These are phyloP conservation scores for Elmis aenea DNA, from an alignment of 2,888 invertebrate genomes.

Conservation along the genomic window DNA sequence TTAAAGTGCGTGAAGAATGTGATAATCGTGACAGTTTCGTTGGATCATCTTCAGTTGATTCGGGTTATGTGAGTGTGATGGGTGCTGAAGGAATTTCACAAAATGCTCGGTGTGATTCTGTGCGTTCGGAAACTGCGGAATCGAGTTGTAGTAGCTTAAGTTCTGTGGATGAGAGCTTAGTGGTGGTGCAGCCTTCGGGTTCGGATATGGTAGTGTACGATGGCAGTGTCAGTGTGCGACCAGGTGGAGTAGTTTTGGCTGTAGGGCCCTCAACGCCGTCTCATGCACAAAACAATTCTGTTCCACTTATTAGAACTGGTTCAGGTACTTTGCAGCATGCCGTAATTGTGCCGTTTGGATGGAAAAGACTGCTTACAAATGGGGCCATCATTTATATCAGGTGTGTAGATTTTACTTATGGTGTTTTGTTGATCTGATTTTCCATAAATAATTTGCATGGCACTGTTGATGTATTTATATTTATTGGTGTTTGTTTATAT, in stretches of 20 bases:
- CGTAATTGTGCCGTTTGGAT: slow-evolving; percentile 65
- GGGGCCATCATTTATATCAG: slow-evolving; percentile 73
- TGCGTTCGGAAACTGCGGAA: slow-evolving; percentile 56
- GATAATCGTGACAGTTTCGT: slow-evolving; percentile 31
- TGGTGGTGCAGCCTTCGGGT: slow-evolving; percentile 34
- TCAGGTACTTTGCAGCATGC: slow-evolving; percentile 27
- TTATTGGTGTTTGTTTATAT: background rate
- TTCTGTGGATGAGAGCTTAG: slow-evolving; percentile 44
- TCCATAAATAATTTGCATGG: too few relatives aligned
- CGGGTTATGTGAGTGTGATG: slow-evolving; percentile 41
- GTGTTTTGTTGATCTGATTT: too few relatives aligned
- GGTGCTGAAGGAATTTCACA: slow-evolving; percentile 38
- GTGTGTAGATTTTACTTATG: too few relatives aligned
- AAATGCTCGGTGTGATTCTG: slow-evolving; percentile 52
- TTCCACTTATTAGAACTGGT: slow-evolving; percentile 23
- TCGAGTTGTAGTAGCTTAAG: slow-evolving; percentile 54
- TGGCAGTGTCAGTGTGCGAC: slow-evolving; percentile 43
- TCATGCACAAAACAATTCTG: slow-evolving; percentile 24
- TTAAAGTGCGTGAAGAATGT: slow-evolving; percentile 35
- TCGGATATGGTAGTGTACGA: slow-evolving; percentile 45
- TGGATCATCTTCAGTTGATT: slow-evolving; percentile 20
- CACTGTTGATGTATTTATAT: too few relatives aligned
- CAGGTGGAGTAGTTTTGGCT: slow-evolving; percentile 40
- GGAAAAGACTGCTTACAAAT: slow-evolving; percentile 69
- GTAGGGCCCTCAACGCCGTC: slow-evolving; percentile 35